A percentile compares a stretch with the other conserved stretches of the same genome.
These are phyloP conservation scores for Siphonodentalium dalli DNA, from an alignment of 2,888 invertebrate genomes.

Conservation along the genomic window DNA sequence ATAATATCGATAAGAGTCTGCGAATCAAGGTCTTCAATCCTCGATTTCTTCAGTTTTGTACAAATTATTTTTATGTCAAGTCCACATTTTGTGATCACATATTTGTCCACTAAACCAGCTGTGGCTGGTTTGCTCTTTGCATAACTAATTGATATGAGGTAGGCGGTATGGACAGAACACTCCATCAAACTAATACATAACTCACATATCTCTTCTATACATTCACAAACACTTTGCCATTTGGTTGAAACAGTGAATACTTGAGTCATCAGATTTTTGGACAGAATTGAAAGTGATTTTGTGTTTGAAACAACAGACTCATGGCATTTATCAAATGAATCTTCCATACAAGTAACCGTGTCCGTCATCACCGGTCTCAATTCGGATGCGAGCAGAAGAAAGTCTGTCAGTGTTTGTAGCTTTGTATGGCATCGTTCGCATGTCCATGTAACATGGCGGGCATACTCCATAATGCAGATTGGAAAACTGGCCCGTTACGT, in stretches of 20 bases:
- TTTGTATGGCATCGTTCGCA: too few species aligned
- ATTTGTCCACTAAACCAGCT: conserved; percentile 45
- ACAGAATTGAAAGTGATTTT: conserved; percentile 40
- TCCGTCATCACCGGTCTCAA: conserved; percentile 45
- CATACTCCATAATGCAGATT: too few species aligned
- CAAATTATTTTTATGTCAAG: conserved; percentile 47
- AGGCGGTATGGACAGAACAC: conserved; percentile 46
- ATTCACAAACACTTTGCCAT: conserved; percentile 34
- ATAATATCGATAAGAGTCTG: conserved; percentile 40
- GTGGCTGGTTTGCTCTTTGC: conserved; percentile 37
- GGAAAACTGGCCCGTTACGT: too few species aligned
- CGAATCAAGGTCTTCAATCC: conserved; percentile 37
- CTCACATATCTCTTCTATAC: conserved; percentile 41
- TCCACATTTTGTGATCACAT: conserved; percentile 41
- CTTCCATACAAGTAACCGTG: conserved; percentile 9
- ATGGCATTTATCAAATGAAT: conserved; percentile 38
- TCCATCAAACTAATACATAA: conserved; percentile 45
- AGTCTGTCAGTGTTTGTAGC: conserved; percentile 51
- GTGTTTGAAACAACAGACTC: conserved; percentile 43
- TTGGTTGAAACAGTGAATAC: too few species aligned
- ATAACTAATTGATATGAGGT: too few species aligned
- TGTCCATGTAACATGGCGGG: too few species aligned
- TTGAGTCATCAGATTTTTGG: conserved; percentile 39
- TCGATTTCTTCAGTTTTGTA: conserved; percentile 34
- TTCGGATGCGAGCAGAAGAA: conserved; percentile 50